These are phyloP conservation scores for Mungos mungo DNA, from an alignment of 2,113 vertebrate genomes.

Conservation along the genomic window DNA sequence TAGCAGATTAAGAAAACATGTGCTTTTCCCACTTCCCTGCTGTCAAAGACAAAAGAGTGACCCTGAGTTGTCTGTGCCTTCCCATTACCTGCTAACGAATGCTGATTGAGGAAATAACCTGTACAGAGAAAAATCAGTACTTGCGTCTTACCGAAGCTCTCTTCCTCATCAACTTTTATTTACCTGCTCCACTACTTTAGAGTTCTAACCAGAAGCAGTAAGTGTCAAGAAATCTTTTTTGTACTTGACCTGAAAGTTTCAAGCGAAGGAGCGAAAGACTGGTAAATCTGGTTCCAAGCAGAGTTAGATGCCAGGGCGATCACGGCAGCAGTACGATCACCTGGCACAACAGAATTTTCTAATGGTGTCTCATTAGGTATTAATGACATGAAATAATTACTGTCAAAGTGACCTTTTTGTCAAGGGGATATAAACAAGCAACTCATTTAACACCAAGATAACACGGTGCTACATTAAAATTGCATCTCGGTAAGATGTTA, in stretches of 20 bases:
- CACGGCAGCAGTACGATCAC: not conserved
- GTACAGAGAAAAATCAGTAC: not conserved
- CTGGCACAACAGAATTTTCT: not conserved
- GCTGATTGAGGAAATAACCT: not conserved
- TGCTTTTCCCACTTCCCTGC: not conserved
- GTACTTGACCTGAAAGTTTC: constrained; percentile 16
- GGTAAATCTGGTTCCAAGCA: not conserved
- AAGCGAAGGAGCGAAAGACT: not conserved
- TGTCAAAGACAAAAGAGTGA: not conserved
- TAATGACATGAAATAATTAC: constrained; percentile 46
- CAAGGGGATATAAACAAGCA: constrained; percentile 16
- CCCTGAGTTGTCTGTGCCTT: not conserved
- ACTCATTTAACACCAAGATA: constrained; percentile 1
- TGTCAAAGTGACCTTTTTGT: constrained; percentile 33
- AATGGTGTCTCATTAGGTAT: constrained; percentile 34
- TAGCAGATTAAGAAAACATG: not conserved
- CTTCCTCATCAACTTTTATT: not conserved
- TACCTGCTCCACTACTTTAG: not conserved
- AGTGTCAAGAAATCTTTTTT: not conserved
- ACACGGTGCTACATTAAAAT: not conserved
- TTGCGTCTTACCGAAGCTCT: not conserved
- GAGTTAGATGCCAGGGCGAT: not conserved
- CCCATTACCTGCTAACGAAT: not conserved
- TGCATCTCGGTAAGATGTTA: not conserved
- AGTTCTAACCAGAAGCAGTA: not conserved